Conservation (phyloP, 2,797 vertebrate species). For the Eulemur rubriventer region DNA sequence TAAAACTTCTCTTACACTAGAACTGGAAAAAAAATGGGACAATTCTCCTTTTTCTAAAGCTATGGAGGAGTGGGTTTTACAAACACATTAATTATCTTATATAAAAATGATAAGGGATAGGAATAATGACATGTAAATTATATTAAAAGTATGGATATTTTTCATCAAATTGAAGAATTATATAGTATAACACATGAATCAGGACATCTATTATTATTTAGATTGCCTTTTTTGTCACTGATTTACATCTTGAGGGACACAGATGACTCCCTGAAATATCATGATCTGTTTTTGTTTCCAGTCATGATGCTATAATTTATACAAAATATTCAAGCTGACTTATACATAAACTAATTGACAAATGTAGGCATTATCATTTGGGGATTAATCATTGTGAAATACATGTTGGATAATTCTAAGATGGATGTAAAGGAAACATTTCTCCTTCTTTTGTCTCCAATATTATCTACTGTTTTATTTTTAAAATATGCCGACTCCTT, state of each 20-base stretch:
- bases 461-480: slow-evolving; percentile 26
- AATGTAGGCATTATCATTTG: slow-evolving; percentile 46
- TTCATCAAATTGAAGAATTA: slow-evolving; percentile 71
- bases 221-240: slow-evolving; percentile 62
- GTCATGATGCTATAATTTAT: slow-evolving; percentile 64
- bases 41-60: not conserved
- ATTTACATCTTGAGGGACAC: slow-evolving; percentile 42
- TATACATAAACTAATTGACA: slow-evolving; percentile 71
- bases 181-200: slow-evolving; percentile 51
- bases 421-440: not conserved
- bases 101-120: slow-evolving; percentile 42
- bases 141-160: slow-evolving; percentile 64
- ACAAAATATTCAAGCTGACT: slow-evolving; percentile 65
- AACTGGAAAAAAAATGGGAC: not conserved
- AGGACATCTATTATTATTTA: slow-evolving; percentile 65
- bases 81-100: slow-evolving; percentile 52
- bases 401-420: slow-evolving; percentile 10
- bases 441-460: not conserved
- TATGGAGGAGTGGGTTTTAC: not conserved
- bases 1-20: slow-evolving; percentile 43
- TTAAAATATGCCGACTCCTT: not conserved
- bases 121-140: slow-evolving; percentile 48
- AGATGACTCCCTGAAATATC: slow-evolving; percentile 57
- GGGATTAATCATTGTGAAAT: slow-evolving; percentile 56
- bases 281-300: slow-evolving; percentile 55